Base-by-base conservation (phyloP, 1,140 invertebrate genomes). In the Drosophila mayri region DNA sequence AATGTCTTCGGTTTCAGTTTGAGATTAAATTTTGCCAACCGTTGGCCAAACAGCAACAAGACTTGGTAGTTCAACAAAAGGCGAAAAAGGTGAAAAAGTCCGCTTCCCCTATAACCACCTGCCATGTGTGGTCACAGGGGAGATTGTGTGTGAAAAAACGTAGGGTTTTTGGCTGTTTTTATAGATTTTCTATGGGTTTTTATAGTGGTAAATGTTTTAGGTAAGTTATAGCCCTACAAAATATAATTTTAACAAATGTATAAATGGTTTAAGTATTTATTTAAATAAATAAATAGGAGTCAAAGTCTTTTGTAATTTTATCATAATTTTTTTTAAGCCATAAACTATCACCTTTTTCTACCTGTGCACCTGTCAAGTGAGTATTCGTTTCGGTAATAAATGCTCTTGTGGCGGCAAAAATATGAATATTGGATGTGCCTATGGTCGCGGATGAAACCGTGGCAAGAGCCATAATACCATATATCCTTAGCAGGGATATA, bases 361-460 rank as follows among this genome's bases (percentile, higher is more conserved):
- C 11, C 50, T 16, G 49, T 80, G 63, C 20, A 37, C 43, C 40
- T 63, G 43, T 61, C 35, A 22, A 12, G 35, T 12, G 5, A 37
- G 61, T 4, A 18, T 18, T 44, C 41, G 18, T 46, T 68, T 28
- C 28, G 11, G 58, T 79, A 84, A 84, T 84, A 88, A 90, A 90
- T 88, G 82, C 80, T 76, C 59, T 58, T 70, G 78, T 70, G 62
- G 55, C 54, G 52, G 57, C 44, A 74, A 82, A 82, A 86, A 86
- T 85, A 85, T 88, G 84, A 88, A 88, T 88, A 88, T 88, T 88
- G 84, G 81, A 90, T 75, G 81, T 78, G 84, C 59, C 84, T 65
- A 80, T 61, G 73, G 76, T 18, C 58, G 55, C 38, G 47, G 25
- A 57, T 44, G 63, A 71, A 76, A 64, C 76, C 72, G 62, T 57